Evolutionary conservation across 2,888 invertebrate genomes (phyloP).

Genomic region (Dynastes tityus): DNA sequence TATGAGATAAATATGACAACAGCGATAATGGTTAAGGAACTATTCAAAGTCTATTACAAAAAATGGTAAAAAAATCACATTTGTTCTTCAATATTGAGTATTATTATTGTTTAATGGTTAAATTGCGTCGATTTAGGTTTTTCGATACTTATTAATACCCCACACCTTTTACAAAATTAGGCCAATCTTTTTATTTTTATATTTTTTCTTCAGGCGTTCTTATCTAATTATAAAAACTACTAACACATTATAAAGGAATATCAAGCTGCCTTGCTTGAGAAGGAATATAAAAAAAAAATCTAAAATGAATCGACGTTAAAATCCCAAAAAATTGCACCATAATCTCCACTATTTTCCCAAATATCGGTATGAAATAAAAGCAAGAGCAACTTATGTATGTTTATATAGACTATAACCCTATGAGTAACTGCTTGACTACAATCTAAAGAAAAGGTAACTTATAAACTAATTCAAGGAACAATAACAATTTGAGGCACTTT

Average conservation of each 20-base stretch:
- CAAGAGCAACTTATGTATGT: slow-evolving; percentile 49
- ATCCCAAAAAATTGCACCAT: slow-evolving; percentile 47
- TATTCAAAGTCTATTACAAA: slow-evolving; percentile 57
- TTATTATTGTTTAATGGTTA: slow-evolving; percentile 59
- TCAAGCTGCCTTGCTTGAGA: slow-evolving; percentile 51
- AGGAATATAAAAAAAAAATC: slow-evolving; percentile 22
- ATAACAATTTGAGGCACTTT: slow-evolving; percentile 63
- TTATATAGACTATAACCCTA: slow-evolving; percentile 37
- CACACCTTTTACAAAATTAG: slow-evolving; percentile 58
- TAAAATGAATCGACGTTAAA: slow-evolving; percentile 20
- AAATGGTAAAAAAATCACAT: slow-evolving; percentile 63
- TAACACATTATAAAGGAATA: slow-evolving; percentile 52
- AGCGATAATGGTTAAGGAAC: slow-evolving; percentile 57
- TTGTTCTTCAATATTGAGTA: slow-evolving; percentile 64
- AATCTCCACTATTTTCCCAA: slow-evolving; percentile 23
- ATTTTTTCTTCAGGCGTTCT: slow-evolving; percentile 30
- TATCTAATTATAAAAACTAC: slow-evolving; percentile 47
- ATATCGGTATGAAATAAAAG: slow-evolving; percentile 30
- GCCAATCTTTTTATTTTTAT: slow-evolving; percentile 44
- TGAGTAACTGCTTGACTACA: slow-evolving; percentile 42
- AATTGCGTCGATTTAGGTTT: slow-evolving; percentile 57
- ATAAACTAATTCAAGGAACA: slow-evolving; percentile 61
- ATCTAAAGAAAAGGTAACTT: slow-evolving; percentile 57
- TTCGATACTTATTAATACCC: slow-evolving; percentile 59
- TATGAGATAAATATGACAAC: slow-evolving; percentile 53